phyloP scores from a whole-genome alignment of 1,140 invertebrate species.

The Bombus picipes region DNA sequence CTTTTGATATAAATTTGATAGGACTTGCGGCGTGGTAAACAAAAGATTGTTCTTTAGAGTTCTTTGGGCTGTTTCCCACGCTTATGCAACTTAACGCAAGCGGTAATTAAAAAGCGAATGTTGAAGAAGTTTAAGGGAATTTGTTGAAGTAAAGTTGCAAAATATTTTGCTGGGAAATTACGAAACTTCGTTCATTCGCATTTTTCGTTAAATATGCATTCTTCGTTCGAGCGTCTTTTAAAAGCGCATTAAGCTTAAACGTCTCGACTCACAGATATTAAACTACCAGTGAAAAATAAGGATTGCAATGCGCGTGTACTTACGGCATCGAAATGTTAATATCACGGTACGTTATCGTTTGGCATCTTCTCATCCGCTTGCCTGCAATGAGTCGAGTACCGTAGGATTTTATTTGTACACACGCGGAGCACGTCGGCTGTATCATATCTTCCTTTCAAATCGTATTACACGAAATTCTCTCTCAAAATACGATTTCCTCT shows the following conservation, averaged over 20 bases:
- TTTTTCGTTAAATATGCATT: slow-evolving; percentile 1
- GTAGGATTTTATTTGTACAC: background rate
- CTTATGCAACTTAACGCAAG: no score
- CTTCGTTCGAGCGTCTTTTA: background rate
- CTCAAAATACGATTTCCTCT: slow-evolving; percentile 9
- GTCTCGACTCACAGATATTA: background rate
- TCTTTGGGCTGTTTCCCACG: no score
- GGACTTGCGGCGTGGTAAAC: no score
- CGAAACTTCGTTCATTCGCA: background rate
- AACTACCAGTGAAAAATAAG: background rate
- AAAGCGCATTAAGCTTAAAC: background rate
- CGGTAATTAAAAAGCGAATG: background rate
- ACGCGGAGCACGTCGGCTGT: background rate
- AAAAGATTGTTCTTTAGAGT: no score
- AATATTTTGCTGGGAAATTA: background rate
- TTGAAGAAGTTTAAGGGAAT: background rate
- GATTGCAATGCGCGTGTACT: background rate
- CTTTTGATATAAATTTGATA: no score
- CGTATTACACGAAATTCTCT: slow-evolving; percentile 27
- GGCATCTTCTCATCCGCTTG: background rate
- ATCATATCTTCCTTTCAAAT: slow-evolving; percentile 15
- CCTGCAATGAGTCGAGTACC: background rate
- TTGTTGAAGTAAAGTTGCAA: background rate
- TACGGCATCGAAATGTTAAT: background rate
- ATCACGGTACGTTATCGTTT: background rate